These are phyloP conservation scores for Sebastes jordani DNA, from an alignment of 2,797 vertebrate genomes.

Conservation along the genomic window DNA sequence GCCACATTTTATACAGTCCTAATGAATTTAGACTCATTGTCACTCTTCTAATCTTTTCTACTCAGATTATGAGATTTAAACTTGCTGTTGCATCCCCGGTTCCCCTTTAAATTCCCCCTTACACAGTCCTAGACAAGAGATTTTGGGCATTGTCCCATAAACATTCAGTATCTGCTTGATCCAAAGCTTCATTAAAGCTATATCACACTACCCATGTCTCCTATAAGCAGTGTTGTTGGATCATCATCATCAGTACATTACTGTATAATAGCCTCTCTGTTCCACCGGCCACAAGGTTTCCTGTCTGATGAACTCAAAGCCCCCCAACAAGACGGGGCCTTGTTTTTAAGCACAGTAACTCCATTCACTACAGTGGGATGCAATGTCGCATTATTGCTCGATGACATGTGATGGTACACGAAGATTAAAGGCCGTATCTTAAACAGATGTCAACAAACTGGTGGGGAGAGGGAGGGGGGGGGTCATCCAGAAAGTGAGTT, in stretches of 20 bases:
- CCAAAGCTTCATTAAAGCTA: not conserved
- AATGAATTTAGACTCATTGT: not conserved
- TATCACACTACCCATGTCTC: not conserved
- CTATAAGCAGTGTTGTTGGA: not conserved
- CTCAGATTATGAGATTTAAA: not conserved
- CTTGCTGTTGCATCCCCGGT: not conserved
- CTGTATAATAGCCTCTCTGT: conserved; percentile 28
- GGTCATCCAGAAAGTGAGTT: conserved; percentile 36
- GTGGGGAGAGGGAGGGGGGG: not conserved
- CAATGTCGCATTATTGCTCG: not conserved
- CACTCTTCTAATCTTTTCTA: not conserved
- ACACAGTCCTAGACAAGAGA: not conserved
- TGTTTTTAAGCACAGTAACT: conserved; percentile 39
- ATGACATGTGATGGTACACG: conserved; percentile 30
- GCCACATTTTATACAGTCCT: not conserved
- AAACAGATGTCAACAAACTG: conserved; percentile 54
- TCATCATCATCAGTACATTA: not conserved
- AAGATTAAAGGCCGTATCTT: conserved; percentile 54
- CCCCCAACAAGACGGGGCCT: conserved; percentile 22
- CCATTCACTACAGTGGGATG: conserved; percentile 4
- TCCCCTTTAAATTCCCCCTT: not conserved
- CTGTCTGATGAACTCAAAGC: conserved; percentile 19
- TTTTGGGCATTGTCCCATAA: not conserved
- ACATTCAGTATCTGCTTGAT: not conserved
- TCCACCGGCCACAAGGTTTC: conserved; percentile 25